These are phyloP conservation scores for Cardiocondyla obscurior DNA, from an alignment of 1,140 invertebrate genomes.

Conservation along the genomic window DNA sequence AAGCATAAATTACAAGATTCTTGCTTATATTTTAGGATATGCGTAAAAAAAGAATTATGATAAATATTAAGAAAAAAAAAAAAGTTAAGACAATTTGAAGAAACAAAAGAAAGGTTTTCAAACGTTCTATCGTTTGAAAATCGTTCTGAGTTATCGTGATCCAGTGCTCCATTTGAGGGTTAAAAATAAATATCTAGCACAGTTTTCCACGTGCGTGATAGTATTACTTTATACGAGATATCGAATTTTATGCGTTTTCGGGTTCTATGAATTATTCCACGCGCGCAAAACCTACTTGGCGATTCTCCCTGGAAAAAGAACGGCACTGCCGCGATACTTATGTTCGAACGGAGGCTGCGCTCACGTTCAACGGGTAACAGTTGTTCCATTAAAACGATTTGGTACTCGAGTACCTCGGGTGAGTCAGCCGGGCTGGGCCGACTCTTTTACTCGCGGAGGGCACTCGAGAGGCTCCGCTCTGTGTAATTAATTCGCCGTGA, in stretches of 20 bases:
- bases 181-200: not conserved
- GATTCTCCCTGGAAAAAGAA: slow-evolving; percentile 7
- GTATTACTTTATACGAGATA: not conserved
- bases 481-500: slow-evolving; percentile 81
- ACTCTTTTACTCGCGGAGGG: slow-evolving; percentile 69
- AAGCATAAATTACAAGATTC: not conserved
- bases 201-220: not conserved
- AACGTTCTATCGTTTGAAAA: too few relatives aligned
- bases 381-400: slow-evolving; percentile 82
- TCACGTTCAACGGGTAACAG: slow-evolving; percentile 76
- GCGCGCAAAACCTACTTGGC: slow-evolving; percentile 5
- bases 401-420: slow-evolving; percentile 75
- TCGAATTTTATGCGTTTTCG: not conserved
- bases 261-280: not conserved
- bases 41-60: too few relatives aligned
- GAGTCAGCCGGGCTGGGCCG: slow-evolving; percentile 76
- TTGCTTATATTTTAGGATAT: too few relatives aligned
- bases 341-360: slow-evolving; percentile 58
- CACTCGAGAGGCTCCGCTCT: slow-evolving; percentile 75
- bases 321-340: not conserved
- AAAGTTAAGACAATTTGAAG: too few relatives aligned
- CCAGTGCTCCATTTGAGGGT: too few relatives aligned
- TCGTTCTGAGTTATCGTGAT: too few relatives aligned
- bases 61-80: too few relatives aligned
- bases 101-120: too few relatives aligned